Conservation (phyloP, 1,140 invertebrate species). For the Telenomus remus region DNA sequence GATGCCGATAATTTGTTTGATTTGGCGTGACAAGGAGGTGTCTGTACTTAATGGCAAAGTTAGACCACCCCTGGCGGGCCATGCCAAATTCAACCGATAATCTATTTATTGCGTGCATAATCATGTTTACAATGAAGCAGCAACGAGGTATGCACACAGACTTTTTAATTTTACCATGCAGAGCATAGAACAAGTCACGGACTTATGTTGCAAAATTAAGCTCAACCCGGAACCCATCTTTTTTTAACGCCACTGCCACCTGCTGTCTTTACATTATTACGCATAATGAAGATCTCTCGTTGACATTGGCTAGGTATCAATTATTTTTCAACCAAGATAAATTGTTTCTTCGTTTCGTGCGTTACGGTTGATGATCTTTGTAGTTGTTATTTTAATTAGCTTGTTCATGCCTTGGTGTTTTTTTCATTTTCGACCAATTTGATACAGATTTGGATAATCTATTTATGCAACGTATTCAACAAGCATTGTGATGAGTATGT, state of each 20-base stretch:
- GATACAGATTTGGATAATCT: too few relatives aligned
- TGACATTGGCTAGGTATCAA: constrained; percentile 25
- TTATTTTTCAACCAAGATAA: constrained; percentile 14
- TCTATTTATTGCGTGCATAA: constrained; percentile 73
- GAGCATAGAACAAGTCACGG: background rate
- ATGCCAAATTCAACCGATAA: constrained; percentile 66
- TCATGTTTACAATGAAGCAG: constrained; percentile 46
- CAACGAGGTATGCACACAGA: background rate
- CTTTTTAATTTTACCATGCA: background rate
- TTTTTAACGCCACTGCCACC: constrained; percentile 43
- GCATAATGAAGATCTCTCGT: constrained; percentile 37
- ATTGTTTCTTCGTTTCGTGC: constrained; percentile 8
- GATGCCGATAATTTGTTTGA: constrained; percentile 69
- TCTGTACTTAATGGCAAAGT: constrained; percentile 6
- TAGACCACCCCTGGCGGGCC: constrained; percentile 33
- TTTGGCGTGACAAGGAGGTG: constrained; percentile 64
- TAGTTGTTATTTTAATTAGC: constrained; percentile 30
- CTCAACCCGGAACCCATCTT: constrained; percentile 27
- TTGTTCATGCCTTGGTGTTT: too few relatives aligned
- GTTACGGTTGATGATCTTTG: constrained; percentile 1
- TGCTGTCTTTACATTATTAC: constrained; percentile 43
- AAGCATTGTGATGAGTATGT: too few relatives aligned
- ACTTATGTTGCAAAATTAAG: constrained; percentile 30
- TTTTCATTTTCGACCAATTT: too few relatives aligned
- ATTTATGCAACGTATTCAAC: too few relatives aligned